phyloP scores from a whole-genome alignment of 2,888 invertebrate species.

The Malthinus flaveolus region DNA sequence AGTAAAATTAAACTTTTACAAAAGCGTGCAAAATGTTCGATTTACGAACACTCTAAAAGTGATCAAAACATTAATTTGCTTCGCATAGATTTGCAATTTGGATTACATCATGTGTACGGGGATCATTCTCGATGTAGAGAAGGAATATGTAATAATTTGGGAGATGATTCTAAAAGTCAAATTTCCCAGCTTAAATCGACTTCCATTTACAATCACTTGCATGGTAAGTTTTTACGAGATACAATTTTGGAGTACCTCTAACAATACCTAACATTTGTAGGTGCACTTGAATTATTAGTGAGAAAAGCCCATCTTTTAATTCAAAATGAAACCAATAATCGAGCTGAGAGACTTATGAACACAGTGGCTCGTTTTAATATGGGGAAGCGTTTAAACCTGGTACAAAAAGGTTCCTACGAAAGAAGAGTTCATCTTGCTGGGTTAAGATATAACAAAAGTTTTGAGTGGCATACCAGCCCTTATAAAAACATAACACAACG shows the following conservation, averaged over 20 bases:
- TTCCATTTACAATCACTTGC: neutral
- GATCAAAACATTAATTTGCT: conserved; percentile 19
- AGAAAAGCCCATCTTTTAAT: conserved; percentile 10
- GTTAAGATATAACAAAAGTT: neutral
- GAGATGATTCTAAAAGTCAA: neutral
- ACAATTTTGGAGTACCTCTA: too few relatives aligned
- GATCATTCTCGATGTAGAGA: conserved; percentile 8
- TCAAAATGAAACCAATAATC: conserved; percentile 15
- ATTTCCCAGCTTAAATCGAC: conserved; percentile 11
- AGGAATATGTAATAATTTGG: conserved; percentile 13
- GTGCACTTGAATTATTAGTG: neutral
- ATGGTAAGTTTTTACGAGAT: neutral
- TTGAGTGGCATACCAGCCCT: conserved; percentile 7
- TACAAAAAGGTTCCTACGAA: conserved; percentile 16
- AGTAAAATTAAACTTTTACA: neutral
- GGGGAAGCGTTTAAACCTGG: conserved; percentile 13
- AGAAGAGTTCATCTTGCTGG: conserved; percentile 2
- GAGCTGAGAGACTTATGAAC: conserved; percentile 16
- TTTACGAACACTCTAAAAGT: conserved; percentile 33
- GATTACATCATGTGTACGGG: conserved; percentile 9
- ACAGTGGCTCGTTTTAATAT: conserved; percentile 19
- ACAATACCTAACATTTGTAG: neutral
- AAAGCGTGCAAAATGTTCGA: conserved; percentile 22
- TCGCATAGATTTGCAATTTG: conserved; percentile 18
- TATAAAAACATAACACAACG: neutral